Percentiles rank a stretch among this genome's conserved stretches.
These are phyloP conservation scores for Trisateles emortualis DNA, from an alignment of 2,888 invertebrate genomes.

Conservation along the genomic window DNA sequence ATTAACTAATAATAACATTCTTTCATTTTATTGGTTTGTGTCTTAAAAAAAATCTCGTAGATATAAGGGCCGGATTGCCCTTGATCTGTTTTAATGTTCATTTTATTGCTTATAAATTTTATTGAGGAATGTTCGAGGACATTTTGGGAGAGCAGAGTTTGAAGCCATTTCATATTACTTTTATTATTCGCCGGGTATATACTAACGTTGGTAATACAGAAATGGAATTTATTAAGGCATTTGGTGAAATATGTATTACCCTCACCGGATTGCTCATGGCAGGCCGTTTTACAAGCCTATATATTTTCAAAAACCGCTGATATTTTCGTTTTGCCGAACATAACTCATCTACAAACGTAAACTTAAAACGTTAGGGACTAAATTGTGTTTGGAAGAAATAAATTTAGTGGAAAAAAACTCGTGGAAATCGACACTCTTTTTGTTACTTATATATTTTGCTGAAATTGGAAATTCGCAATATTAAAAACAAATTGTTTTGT, in stretches of 20 bases:
- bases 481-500: no score
- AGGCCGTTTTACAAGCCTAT: slow-evolving; percentile 24
- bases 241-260: slow-evolving; percentile 37
- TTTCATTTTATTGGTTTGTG: slow-evolving; percentile 26
- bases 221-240: slow-evolving; percentile 49
- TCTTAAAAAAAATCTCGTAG: slow-evolving; percentile 22
- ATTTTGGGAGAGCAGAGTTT: slow-evolving; percentile 22
- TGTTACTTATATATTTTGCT: neutral
- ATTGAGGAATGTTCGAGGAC: slow-evolving; percentile 31
- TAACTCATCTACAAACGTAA: slow-evolving; percentile 30
- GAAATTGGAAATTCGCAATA: neutral
- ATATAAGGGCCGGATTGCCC: slow-evolving; percentile 25
- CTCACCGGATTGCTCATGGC: slow-evolving; percentile 20
- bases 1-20: neutral
- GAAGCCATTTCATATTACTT: slow-evolving; percentile 44
- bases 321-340: slow-evolving; percentile 30
- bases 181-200: slow-evolving; percentile 41
- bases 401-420: slow-evolving; percentile 5
- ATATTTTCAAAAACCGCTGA: slow-evolving; percentile 28
- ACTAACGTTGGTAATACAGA: slow-evolving; percentile 35
- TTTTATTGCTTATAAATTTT: slow-evolving; percentile 34
- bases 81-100: slow-evolving; percentile 26
- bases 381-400: slow-evolving; percentile 12
- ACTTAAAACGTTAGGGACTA: slow-evolving; percentile 21
- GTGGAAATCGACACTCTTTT: neutral